Percentiles rank a stretch among this genome's conserved stretches.
Conservation (phyloP, 2,797 vertebrate genomes). For the Hippoglossus hippoglossus region DNA sequence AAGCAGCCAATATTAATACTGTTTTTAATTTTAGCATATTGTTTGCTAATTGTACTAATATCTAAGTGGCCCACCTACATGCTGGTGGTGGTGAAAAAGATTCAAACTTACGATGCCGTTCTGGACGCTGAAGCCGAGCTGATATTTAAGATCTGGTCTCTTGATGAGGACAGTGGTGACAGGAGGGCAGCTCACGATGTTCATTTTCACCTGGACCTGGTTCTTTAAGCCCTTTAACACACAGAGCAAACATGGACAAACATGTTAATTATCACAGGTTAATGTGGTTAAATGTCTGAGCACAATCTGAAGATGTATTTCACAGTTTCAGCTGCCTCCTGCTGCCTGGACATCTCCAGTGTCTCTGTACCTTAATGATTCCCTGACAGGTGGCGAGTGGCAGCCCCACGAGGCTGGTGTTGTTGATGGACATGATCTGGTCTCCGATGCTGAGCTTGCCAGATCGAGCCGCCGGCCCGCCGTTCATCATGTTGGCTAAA, state of each 20-base stretch:
- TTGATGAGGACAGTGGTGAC: conserved; percentile 99
- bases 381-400: conserved; percentile 99
- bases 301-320: background rate
- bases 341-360: background rate
- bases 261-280: background rate
- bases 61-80: background rate
- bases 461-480: conserved; percentile 94
- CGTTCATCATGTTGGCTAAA: conserved; percentile 99
- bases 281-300: background rate
- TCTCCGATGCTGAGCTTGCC: conserved; percentile 99
- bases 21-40: no score
- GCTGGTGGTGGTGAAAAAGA: background rate
- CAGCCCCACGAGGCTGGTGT: conserved; percentile 98
- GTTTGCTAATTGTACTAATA: background rate
- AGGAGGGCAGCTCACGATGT: conserved; percentile 98
- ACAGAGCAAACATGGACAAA: conserved; percentile 29
- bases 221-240: conserved; percentile 95
- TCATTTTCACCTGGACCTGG: conserved; percentile 97
- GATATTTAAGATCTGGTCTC: conserved; percentile 98
- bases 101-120: conserved; percentile 92
- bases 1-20: no score
- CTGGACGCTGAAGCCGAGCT: conserved; percentile 99
- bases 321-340: background rate
- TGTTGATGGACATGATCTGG: conserved; percentile 99
- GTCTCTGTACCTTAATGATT: conserved; percentile 94